These are phyloP conservation scores for Notoglanidium macrostoma DNA, from an alignment of 2,797 vertebrate species.

Conservation along the genomic window DNA sequence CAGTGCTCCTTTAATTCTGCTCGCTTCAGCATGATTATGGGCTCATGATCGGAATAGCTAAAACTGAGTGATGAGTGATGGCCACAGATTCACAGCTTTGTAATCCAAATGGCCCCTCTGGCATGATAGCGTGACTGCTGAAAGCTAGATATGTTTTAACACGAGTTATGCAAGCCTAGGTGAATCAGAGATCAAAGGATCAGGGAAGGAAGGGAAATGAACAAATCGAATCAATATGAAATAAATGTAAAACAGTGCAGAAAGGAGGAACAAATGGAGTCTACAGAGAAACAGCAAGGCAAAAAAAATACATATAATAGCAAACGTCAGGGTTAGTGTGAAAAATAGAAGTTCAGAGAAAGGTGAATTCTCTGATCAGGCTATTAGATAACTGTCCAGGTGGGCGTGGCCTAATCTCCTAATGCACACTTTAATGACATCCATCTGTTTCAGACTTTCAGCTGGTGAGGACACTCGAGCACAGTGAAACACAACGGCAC, in stretches of 20 bases:
- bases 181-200: background rate
- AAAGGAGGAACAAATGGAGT: background rate
- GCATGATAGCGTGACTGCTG: background rate
- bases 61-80: slow-evolving; percentile 23
- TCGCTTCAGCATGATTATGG: slow-evolving; percentile 39
- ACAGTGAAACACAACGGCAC: background rate
- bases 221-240: background rate
- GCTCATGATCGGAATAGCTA: slow-evolving; percentile 39
- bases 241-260: background rate
- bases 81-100: slow-evolving; percentile 10
- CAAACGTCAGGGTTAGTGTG: background rate
- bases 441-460: background rate
- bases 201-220: background rate
- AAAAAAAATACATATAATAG: background rate
- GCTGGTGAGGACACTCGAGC: background rate
- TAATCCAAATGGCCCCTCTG: slow-evolving; percentile 10
- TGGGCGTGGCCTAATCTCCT: background rate
- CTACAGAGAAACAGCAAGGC: background rate
- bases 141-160: slow-evolving; percentile 2
- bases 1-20: slow-evolving; percentile 42
- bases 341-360: background rate
- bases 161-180: background rate
- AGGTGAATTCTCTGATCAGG: background rate
- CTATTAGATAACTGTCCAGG: background rate
- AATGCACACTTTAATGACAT: background rate